Conservation (phyloP, 2,113 vertebrate species). For the Ptilorrhoa leucosticta region DNA sequence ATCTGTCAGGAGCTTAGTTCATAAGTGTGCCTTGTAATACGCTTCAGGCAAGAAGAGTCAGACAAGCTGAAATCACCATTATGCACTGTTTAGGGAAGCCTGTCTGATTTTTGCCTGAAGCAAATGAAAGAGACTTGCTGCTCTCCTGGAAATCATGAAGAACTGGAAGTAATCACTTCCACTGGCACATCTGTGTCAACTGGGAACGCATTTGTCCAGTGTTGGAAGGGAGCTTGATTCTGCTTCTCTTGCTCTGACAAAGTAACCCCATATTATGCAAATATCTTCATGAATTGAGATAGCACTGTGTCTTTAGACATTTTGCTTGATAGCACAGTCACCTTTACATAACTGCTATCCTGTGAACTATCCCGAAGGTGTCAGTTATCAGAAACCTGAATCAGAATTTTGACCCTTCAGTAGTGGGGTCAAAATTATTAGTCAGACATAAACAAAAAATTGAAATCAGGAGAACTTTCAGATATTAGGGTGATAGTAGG, state of each 20-base stretch:
- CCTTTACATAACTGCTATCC: background rate
- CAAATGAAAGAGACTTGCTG: background rate
- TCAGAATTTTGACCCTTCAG: background rate
- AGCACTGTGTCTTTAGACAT: background rate
- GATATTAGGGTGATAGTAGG: background rate
- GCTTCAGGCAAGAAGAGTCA: background rate
- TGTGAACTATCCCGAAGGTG: rapidly evolving
- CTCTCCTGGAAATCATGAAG: background rate
- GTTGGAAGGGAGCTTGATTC: background rate
- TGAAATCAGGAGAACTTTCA: background rate
- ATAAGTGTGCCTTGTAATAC: background rate
- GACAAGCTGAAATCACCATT: background rate
- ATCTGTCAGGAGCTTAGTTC: background rate
- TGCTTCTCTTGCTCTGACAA: background rate
- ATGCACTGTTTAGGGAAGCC: background rate
- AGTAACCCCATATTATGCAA: background rate
- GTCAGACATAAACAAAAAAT: background rate
- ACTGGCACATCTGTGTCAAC: background rate
- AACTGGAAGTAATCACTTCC: background rate
- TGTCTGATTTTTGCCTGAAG: constrained; percentile 24
- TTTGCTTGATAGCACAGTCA: background rate
- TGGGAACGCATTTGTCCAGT: background rate
- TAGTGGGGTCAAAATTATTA: background rate
- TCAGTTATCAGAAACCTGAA: background rate
- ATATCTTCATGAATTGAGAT: background rate